Base-by-base conservation (phyloP, 2,113 vertebrate species). In the Ptilonorhynchus violaceus region DNA sequence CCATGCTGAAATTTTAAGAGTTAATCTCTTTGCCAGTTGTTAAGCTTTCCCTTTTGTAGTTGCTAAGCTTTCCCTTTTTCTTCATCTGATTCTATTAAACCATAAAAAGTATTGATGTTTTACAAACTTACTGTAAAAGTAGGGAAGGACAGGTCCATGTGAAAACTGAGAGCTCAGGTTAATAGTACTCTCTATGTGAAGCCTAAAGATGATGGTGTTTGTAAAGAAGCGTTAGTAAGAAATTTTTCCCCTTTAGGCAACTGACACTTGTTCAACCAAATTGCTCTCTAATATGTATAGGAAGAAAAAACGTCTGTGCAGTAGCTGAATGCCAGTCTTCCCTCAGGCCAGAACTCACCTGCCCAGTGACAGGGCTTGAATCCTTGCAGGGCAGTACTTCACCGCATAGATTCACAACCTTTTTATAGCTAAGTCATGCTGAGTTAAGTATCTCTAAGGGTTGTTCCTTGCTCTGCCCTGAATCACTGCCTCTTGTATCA, bases 381-480 rank as follows among this genome's bases (percentile, higher is more conserved):
- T 69, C n/a, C 9, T 81, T 50, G 47, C 55, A 77, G 41, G 14
- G 49, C 23, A 31, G 50, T 52, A 47, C 22, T 88, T 59, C 16
- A 19, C n/a, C 47, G 37, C 9, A 23, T 22, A 31, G 37, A 24
- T 82, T 74, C 23, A 35, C n/a, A 39, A 12, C 6, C 4, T 16
- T 69, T 60, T 42, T n/a, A 23, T 35, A 52, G 8, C 31, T 49
- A 33, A 66, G 5, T 12, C 2, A 2, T 39, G 16, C 72, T 42
- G 10, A 64, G 42, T n/a, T 74, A 6, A 1, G 0, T 28, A 7
- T 66, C 8, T 75, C n/a, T 56, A 0, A 0, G 15, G 9, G 13
- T 67, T 11, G 7, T 30, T 77, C 76, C 27, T 35, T 63, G 41
- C 21, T 63, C 28, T 75, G 53, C 8, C 35, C 35, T 67, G 70